Evolutionary conservation across 2,113 vertebrate species (phyloP), one percentile per base, ranked within the genome.

Genomic region (Pungitius pungitius): DNA sequence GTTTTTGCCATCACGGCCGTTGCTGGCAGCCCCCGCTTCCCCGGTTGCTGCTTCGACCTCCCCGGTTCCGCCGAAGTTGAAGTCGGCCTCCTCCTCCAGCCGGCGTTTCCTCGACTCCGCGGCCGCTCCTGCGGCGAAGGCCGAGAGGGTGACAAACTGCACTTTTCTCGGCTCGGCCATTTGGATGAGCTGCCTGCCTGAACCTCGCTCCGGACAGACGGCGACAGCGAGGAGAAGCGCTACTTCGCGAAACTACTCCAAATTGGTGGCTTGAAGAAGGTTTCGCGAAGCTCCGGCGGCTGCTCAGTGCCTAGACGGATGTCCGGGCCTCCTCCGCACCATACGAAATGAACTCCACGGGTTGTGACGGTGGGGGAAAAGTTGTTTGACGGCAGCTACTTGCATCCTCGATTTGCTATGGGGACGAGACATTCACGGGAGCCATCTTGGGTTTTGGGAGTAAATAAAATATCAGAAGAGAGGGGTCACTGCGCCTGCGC

Each of bases 91-190:
- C 15, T 92, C 91, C 60, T 94, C 92, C 84, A 91, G 27, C 57
- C 90, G 91, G 68, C 92, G 92, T 81, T 92, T 94, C 86, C 88
- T 88, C 3, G 87, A 87, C 61, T 94, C 93, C 56, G 89, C 74
- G 71, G 90, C 87, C 14, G 88, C 81, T 69, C 91, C 92, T 42
- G 88, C 85, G 54, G 92, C 76, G 89, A 93, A 93, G 91, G 91
- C 91, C 92, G 93, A 89, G 69, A 94, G 90, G 87, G 94, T 94
- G 94, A 94, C 93, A 93, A 94, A 94, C 65, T 95, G 94, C 87
- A 97, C 96, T 94, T 96, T 94, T 92, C 96, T 96, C 86, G 95
- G 95, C 93, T 97, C 96, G 92, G 94, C 94, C 94, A 94, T 94
- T 93, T 93, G 92, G 90, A 92, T 90, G 92, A 89, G 90, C 90